Conservation (phyloP, 2,888 invertebrate species). For the Timema podura region DNA sequence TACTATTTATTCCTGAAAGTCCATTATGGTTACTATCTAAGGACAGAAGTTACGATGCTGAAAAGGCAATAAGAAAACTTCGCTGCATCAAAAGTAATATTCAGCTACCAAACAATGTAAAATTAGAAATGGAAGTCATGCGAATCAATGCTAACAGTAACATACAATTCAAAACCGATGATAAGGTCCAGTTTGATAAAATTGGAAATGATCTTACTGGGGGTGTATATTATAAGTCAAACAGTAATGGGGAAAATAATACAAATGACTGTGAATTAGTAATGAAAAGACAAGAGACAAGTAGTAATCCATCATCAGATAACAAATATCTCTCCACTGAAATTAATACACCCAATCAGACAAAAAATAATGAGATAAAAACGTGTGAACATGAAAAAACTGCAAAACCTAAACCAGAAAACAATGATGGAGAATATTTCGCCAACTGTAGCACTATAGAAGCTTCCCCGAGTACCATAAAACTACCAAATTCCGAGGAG, state of each 20-base stretch:
- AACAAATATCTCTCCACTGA: too few relatives aligned
- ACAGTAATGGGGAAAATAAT: neutral
- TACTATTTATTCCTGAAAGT: constrained; percentile 52
- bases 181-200: neutral
- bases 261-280: too few relatives aligned
- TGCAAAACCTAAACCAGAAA: too few relatives aligned
- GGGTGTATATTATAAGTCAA: neutral
- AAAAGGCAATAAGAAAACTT: constrained; percentile 35
- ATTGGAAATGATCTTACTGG: neutral
- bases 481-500: too few relatives aligned
- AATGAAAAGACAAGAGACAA: too few relatives aligned
- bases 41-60: constrained; percentile 48
- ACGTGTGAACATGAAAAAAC: too few relatives aligned
- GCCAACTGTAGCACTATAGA: neutral
- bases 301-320: neutral
- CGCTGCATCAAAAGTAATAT: neutral
- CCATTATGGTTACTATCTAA: constrained; percentile 51
- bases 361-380: too few relatives aligned
- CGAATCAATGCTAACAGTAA: neutral
- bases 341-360: too few relatives aligned
- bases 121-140: neutral
- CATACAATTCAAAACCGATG: too few relatives aligned
- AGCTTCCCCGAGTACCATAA: neutral
- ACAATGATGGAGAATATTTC: neutral
- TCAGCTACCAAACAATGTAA: neutral